Base-by-base conservation (phyloP, 64 coral and sea anemone species). In the Anthopleura sola region DNA sequence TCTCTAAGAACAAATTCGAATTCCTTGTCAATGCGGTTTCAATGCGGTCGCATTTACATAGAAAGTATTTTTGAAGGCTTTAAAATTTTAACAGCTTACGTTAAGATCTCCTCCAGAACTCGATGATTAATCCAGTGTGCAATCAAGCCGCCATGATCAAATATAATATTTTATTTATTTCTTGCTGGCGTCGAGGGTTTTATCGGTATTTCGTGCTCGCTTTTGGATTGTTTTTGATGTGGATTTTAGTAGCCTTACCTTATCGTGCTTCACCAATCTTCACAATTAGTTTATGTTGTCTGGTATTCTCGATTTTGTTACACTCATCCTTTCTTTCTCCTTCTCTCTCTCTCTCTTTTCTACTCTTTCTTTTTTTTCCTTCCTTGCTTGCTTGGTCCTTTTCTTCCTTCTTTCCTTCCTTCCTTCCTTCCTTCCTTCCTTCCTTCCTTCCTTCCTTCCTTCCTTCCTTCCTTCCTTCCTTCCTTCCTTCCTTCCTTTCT, bases 41-140 rank as follows among this genome's bases (percentile, higher is more conserved):
- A 4, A 2, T 79, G 76, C 37, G 76, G 76, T 79, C 31, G 16
- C 20, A 79, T 79, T 79, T 79, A 44, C 76, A 79, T 79, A 44
- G 7, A 79, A 33, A 79, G 76, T 79, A 79, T 79, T 79, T 71
- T 79, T 79, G 44, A 46, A 79, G 76, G 36, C 76, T 79, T 79
- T 79, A 79, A 79, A 79, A 79, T 79, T 79, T 79, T 48, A 79
- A 79, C 36, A 79, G 76, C 76, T 79, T 79, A 79, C 37, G 38
- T 23, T 18, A 79, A 79, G 4, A 79, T 17, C 18, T 48, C 24
- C 76, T 79, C 24, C 24, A 79, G 36, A 37, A 20, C 39, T 18
- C 15, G 76, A 48, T 47, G 23, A 79, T 44, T 0, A 44, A 48
- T 48, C 12, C 37, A 71, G 29, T 71, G 20, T 20, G 3, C 60